Evolutionary conservation across 1,140 invertebrate species (phyloP).

Genomic region (Colletes latitarsis): DNA sequence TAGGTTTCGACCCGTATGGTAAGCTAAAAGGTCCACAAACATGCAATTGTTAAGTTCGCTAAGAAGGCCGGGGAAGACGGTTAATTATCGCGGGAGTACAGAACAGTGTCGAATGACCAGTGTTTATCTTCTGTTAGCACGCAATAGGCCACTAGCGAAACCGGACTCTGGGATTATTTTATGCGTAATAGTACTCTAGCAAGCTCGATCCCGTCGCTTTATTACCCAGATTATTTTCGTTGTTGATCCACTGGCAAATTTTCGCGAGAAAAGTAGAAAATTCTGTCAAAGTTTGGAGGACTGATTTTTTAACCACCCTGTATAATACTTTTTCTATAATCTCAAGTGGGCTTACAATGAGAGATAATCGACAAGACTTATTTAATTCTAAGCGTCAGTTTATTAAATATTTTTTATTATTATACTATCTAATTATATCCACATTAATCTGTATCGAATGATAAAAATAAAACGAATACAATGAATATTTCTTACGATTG

Average conservation of each 20-base stretch:
- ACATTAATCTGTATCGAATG: no score
- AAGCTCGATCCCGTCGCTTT: not conserved
- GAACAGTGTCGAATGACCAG: not conserved
- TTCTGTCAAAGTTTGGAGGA: no score
- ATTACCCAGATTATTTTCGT: not conserved
- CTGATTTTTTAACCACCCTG: no score
- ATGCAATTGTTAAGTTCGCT: constrained; percentile 19
- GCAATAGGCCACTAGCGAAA: not conserved
- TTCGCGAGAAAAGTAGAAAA: no score
- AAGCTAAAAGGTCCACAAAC: constrained; percentile 75
- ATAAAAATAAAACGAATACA: no score
- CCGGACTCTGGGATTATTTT: not conserved
- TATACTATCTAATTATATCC: no score
- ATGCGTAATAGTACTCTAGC: not conserved
- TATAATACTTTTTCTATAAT: no score
- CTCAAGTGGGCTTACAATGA: no score
- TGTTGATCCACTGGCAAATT: not conserved
- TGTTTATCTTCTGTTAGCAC: not conserved
- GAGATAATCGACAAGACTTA: no score
- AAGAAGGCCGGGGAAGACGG: not conserved
- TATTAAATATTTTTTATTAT: no score
- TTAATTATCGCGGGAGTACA: not conserved
- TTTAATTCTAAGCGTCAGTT: no score
- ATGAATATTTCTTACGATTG: no score
- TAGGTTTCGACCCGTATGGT: constrained; percentile 83